phyloP scores from a whole-genome alignment of 2,113 vertebrate species.

The Antechinus stuartii region DNA sequence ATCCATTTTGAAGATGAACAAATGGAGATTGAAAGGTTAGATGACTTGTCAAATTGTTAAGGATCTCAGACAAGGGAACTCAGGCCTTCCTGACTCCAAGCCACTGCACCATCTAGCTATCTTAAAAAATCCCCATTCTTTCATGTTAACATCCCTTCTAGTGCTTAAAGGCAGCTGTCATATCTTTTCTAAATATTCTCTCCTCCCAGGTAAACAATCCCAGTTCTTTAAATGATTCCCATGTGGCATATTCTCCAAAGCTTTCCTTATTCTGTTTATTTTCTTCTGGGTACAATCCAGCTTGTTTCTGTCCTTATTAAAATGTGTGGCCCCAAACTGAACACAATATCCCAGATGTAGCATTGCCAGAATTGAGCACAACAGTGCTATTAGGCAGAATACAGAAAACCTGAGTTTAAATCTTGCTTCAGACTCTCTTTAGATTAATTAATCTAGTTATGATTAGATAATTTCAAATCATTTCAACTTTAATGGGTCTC shows the following conservation, averaged over 20 bases:
- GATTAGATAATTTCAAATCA: background rate
- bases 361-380: background rate
- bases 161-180: background rate
- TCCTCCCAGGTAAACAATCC: background rate
- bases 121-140: background rate
- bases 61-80: background rate
- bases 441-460: background rate
- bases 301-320: background rate
- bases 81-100: background rate
- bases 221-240: background rate
- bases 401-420: background rate
- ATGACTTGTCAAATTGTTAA: background rate
- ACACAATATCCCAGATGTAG: background rate
- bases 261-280: background rate
- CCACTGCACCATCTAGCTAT: background rate
- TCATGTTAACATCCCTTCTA: background rate
- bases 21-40: background rate
- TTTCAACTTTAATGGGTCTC: background rate
- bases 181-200: background rate
- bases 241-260: background rate
- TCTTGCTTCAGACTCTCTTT: accelerated
- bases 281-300: background rate
- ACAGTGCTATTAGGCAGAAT: background rate
- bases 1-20: background rate
- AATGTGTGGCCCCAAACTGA: background rate